phyloP scores from a whole-genome alignment of 2,113 vertebrate genomes.

The Hypanus sabinus region DNA sequence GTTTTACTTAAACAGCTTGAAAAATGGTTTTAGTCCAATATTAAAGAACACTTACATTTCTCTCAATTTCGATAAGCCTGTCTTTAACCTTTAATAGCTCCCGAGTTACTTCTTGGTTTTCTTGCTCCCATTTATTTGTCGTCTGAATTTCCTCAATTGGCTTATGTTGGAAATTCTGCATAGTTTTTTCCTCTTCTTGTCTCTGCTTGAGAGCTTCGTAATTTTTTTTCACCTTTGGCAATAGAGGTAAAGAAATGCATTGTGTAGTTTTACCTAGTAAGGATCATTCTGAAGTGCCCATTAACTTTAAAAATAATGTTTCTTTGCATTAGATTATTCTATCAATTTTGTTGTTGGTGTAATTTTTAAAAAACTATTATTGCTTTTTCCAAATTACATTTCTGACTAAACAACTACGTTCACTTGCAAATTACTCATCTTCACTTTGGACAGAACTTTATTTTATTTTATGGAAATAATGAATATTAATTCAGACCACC shows the following conservation, averaged over 20 bases:
- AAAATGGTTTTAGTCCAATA: slow-evolving; percentile 4
- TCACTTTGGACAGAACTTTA: background rate
- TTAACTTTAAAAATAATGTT: background rate
- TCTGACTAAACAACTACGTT: background rate
- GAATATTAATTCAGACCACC: background rate
- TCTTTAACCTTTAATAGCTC: slow-evolving; percentile 94
- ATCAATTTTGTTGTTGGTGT: background rate
- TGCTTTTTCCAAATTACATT: too few species aligned
- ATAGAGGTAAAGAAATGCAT: background rate
- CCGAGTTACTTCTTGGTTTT: slow-evolving; percentile 87
- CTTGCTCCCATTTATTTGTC: slow-evolving; percentile 81
- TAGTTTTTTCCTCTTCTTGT: slow-evolving; percentile 88
- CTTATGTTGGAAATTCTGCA: slow-evolving; percentile 74
- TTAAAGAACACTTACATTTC: slow-evolving; percentile 73
- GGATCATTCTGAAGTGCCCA: background rate
- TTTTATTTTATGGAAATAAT: background rate
- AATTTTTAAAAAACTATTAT: too few species aligned
- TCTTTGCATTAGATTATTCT: background rate
- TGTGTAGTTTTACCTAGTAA: background rate
- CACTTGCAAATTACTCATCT: background rate
- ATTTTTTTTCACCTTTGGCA: slow-evolving; percentile 89
- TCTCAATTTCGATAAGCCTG: slow-evolving; percentile 90
- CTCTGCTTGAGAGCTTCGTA: slow-evolving; percentile 94
- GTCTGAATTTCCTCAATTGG: slow-evolving; percentile 63
- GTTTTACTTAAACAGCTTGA: background rate